phyloP scores from a whole-genome alignment of 2,113 vertebrate species.

The Oenanthe melanoleuca region DNA sequence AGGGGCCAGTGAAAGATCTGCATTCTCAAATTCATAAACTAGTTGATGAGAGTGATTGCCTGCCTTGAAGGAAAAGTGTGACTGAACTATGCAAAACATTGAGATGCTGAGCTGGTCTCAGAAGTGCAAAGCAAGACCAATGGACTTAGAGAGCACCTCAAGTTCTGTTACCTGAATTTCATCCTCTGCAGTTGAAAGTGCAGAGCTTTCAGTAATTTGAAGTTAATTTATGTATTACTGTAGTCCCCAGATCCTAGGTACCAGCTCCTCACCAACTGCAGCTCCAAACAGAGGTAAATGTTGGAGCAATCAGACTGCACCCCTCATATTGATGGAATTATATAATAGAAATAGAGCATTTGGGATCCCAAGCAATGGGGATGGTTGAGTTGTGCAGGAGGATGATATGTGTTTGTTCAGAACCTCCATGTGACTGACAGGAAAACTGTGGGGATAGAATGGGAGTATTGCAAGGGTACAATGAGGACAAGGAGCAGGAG shows the following conservation, averaged over 20 bases:
- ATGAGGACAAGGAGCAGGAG: background rate
- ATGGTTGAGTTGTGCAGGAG: background rate
- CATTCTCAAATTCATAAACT: background rate
- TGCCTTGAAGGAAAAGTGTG: background rate
- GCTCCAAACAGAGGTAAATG: background rate
- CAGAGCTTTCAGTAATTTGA: background rate
- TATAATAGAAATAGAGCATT: background rate
- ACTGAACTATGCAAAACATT: background rate
- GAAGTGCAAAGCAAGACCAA: background rate
- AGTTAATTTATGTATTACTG: background rate
- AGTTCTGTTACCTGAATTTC: background rate
- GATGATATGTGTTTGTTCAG: background rate
- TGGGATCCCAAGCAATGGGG: background rate
- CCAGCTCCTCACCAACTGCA: background rate
- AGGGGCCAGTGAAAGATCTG: background rate
- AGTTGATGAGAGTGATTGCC: background rate
- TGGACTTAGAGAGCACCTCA: rapidly evolving
- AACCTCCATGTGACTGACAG: background rate
- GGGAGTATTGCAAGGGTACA: background rate
- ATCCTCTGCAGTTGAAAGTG: background rate
- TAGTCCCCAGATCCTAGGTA: background rate
- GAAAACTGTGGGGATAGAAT: background rate
- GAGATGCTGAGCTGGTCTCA: background rate
- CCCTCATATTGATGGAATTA: background rate
- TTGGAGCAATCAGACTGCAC: background rate